A percentile compares a stretch with the other conserved stretches of the same genome.
Evolutionary conservation across 2,797 vertebrate species (phyloP).

Genomic region (Furcifer pardalis): DNA sequence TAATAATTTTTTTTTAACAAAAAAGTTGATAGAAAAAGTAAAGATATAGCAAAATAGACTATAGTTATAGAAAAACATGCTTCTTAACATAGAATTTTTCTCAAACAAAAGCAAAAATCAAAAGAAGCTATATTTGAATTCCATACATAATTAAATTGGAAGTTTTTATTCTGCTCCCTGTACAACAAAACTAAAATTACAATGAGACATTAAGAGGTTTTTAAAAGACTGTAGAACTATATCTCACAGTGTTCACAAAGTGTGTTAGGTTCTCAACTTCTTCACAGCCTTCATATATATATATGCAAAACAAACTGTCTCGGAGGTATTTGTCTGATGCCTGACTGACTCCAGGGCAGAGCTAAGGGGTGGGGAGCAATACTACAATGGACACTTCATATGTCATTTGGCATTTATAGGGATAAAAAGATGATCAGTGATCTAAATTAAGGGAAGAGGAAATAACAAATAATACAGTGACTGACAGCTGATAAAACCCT

Average conservation of each 20-base stretch:
- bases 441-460: too few relatives aligned
- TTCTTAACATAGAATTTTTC: not conserved
- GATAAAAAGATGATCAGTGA: too few relatives aligned
- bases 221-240: not conserved
- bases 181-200: not conserved
- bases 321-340: too few relatives aligned
- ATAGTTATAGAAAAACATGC: not conserved
- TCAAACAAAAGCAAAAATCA: not conserved
- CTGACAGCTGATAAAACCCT: too few relatives aligned
- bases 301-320: too few relatives aligned
- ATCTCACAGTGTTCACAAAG: not conserved
- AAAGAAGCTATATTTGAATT: not conserved
- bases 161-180: not conserved
- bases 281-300: too few relatives aligned
- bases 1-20: too few relatives aligned
- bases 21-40: not conserved
- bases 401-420: too few relatives aligned
- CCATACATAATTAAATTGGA: not conserved
- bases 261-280: not conserved
- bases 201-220: not conserved
- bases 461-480: too few relatives aligned
- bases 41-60: conserved; percentile 10
- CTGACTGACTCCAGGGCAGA: too few relatives aligned
- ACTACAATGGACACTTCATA: too few relatives aligned
- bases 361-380: too few relatives aligned